Conservation (phyloP, 2,797 vertebrate genomes). For the Xerus rutilus region DNA sequence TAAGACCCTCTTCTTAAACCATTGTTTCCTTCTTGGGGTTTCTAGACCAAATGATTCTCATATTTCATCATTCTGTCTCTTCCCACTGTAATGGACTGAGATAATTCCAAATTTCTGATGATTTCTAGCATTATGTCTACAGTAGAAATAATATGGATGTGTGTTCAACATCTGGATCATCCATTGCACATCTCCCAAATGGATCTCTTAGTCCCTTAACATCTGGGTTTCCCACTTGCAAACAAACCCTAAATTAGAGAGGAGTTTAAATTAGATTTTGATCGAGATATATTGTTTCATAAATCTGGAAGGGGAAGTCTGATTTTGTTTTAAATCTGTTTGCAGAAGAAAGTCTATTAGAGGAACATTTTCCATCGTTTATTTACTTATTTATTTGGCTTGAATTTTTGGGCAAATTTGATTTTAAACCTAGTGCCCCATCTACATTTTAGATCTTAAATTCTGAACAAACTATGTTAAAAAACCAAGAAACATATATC, state of each 20-base stretch:
- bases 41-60: neutral
- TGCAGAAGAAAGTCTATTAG: neutral
- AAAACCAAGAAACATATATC: neutral
- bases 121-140: neutral
- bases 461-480: neutral
- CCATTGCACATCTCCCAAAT: neutral
- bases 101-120: neutral
- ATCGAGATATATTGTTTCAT: constrained; percentile 5
- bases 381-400: neutral
- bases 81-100: neutral
- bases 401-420: constrained; percentile 38
- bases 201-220: constrained; percentile 47
- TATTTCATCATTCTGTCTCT: neutral
- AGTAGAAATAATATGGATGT: neutral
- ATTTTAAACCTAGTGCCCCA: neutral
- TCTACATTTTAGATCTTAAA: constrained; percentile 23
- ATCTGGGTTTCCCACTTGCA: constrained; percentile 59
- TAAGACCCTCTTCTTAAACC: neutral
- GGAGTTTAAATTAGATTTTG: constrained; percentile 59
- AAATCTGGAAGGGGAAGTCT: neutral
- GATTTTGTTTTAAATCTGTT: constrained; percentile 4
- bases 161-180: neutral
- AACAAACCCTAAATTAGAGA: constrained; percentile 52
- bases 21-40: neutral
- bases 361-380: neutral